Evolutionary conservation across 2,113 vertebrate species (phyloP).

Genomic region (Corythoichthys haematopterus): DNA sequence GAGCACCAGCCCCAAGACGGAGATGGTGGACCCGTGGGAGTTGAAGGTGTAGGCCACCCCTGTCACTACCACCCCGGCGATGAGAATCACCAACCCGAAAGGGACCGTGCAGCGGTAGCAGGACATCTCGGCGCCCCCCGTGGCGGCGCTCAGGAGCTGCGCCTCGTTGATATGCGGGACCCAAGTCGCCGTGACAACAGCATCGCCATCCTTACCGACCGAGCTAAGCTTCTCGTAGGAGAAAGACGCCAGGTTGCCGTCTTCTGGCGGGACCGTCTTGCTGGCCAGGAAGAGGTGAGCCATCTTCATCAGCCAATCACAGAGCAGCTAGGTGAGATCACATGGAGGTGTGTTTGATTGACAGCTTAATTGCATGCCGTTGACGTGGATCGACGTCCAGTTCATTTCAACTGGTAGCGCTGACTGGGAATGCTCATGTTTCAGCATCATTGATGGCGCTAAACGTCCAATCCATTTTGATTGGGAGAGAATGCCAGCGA

Average conservation of each 20-base stretch:
- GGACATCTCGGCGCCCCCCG: constrained; percentile 88
- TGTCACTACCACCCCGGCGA: constrained; percentile 86
- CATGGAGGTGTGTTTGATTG: background rate
- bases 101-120: constrained; percentile 94
- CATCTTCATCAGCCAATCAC: constrained; percentile 46
- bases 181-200: constrained; percentile 34
- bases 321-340: constrained; percentile 29
- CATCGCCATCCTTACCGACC: constrained; percentile 31
- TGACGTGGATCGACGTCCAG: too few species aligned
- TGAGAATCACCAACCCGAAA: constrained; percentile 90
- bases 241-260: constrained; percentile 64
- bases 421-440: too few species aligned
- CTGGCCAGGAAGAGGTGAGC: constrained; percentile 56
- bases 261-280: constrained; percentile 78
- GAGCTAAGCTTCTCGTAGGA: constrained; percentile 35
- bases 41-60: constrained; percentile 95
- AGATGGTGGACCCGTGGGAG: constrained; percentile 94
- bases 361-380: background rate
- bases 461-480: too few species aligned
- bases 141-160: constrained; percentile 85
- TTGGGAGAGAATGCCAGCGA: too few species aligned
- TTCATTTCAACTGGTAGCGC: too few species aligned
- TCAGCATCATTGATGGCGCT: too few species aligned
- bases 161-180: constrained; percentile 84
- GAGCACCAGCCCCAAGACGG: constrained; percentile 86